Base-by-base conservation (phyloP, 2,113 vertebrate species). In the Sinocyclocheilus rhinocerous region DNA sequence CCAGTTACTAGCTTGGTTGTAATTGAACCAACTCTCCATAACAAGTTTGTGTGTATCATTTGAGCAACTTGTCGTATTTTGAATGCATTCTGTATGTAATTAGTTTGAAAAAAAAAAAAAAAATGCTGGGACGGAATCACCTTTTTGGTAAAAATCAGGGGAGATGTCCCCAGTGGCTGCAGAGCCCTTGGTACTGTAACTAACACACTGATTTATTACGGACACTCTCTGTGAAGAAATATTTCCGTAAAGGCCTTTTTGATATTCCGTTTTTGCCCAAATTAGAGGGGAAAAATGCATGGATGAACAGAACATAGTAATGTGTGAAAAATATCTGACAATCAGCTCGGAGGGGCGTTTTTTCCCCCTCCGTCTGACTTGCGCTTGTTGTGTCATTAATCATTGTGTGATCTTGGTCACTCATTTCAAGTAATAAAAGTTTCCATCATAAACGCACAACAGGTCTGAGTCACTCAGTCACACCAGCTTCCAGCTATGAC, bases 391-490 rank as follows among this genome's bases (percentile, higher is more conserved):
- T 95, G 95, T 97, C 97, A 98, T 99, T 98, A 97, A 99, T 99
- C 98, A 99, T 95, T 92, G 86, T 94, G 95, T 96, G 97, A 98
- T 98, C 97, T 97, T 95, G 96, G 96, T 96, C 97, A 97, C 97
- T 97, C 96, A 96, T 97, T 96, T 93, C 90, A 96, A 97, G 97
- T 99, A 99, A 99, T 99, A 99, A 99, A 99, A 98, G 96, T 97
- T 97, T 97, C 97, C 97, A 97, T 99, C 97, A 95, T 96, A 97
- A 98, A 96, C 96, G 97, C 97, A 97, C 97, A 97, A 97, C 97
- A 97, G 97, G 97, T 97, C 97, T 97, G 97, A 98, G 97, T 98
- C 97, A 96, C 96, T 98, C 97, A 97, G 97, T 98, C 97, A 97
- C 97, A 96, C 95, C 96, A 97, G 97, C 98, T 99, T 97, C 97